These are phyloP conservation scores for Girardia tigrina DNA, from an alignment of 2,888 invertebrate species.

Conservation along the genomic window DNA sequence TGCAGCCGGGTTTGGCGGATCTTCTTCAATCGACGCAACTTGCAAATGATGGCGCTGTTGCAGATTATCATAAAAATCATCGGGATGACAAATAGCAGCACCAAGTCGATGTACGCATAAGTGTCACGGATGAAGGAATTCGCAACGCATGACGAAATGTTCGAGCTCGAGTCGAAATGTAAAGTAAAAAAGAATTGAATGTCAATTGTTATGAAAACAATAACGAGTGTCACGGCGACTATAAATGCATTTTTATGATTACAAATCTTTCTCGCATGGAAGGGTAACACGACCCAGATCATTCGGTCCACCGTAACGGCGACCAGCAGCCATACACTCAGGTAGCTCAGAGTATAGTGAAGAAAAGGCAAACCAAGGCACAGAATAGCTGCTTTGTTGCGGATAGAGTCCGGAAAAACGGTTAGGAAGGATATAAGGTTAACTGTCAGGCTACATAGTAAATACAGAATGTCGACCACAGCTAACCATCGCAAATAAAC, in stretches of 20 bases:
- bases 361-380: slow-evolving; percentile 26
- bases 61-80: slow-evolving; percentile 36
- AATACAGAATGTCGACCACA: slow-evolving; percentile 28
- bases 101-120: slow-evolving; percentile 34
- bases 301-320: slow-evolving; percentile 34
- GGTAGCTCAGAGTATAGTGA: slow-evolving; percentile 29
- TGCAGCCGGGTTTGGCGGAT: slow-evolving; percentile 31
- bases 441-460: slow-evolving; percentile 9
- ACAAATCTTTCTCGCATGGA: slow-evolving; percentile 35
- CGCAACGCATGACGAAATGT: neutral
- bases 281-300: slow-evolving; percentile 37
- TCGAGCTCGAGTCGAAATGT: neutral
- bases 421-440: slow-evolving; percentile 8
- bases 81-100: slow-evolving; percentile 14
- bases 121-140: neutral
- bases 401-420: slow-evolving; percentile 24
- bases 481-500: slow-evolving; percentile 30
- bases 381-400: neutral
- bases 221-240: neutral
- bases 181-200: slow-evolving; percentile 26
- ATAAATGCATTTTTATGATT: slow-evolving; percentile 24
- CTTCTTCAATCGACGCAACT: slow-evolving; percentile 29
- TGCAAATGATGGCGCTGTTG: slow-evolving; percentile 34
- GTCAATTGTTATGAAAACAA: slow-evolving; percentile 1
- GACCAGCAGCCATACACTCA: slow-evolving; percentile 32